Percentiles rank a stretch among this genome's conserved stretches.
Conservation (phyloP, 2,888 invertebrate species). For the Melangyna quadrimaculata region DNA sequence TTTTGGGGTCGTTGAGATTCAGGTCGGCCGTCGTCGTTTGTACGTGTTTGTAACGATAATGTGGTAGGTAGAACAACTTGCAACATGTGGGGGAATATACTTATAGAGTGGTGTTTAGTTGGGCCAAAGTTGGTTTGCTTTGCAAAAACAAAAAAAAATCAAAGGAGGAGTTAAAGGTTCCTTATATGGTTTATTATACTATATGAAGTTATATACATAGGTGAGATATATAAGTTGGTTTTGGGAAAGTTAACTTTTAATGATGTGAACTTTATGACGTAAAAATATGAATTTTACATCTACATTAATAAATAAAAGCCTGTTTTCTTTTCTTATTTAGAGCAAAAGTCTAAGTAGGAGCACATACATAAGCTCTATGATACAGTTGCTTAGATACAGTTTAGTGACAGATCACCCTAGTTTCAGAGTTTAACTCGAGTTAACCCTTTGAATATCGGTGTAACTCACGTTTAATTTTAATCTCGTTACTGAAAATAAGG, state of each 20-base stretch:
- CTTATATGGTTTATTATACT: neutral
- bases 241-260: constrained; percentile 14
- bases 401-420: too few species aligned
- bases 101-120: neutral
- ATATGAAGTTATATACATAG: too few species aligned
- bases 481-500: too few species aligned
- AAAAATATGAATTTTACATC: neutral
- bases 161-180: constrained; percentile 18
- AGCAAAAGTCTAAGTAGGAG: neutral
- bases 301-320: too few species aligned
- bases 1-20: constrained; percentile 69
- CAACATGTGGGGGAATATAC: constrained; percentile 5
- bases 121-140: neutral
- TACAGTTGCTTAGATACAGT: too few species aligned
- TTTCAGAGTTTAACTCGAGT: too few species aligned
- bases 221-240: neutral
- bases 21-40: constrained; percentile 34
- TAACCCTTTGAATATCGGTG: too few species aligned
- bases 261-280: neutral
- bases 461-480: too few species aligned
- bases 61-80: constrained; percentile 6
- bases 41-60: constrained; percentile 21
- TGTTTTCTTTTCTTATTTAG: too few species aligned
- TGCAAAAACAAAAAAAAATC: neutral
- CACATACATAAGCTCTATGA: too few species aligned